Evolutionary conservation across 2,113 vertebrate genomes (phyloP).

Genomic region (Thymallus thymallus): DNA sequence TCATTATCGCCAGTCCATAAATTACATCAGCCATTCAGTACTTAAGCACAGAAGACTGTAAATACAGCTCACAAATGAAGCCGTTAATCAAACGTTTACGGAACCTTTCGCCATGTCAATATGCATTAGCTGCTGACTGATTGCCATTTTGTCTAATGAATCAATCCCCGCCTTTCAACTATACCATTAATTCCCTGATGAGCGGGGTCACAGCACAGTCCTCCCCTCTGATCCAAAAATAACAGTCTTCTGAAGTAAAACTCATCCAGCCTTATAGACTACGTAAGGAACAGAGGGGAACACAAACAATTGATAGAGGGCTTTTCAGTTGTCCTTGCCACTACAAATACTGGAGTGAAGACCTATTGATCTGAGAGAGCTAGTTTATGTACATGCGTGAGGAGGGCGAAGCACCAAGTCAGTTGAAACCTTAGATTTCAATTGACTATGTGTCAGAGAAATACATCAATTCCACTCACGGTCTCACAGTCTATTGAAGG

Average conservation of each 20-base stretch:
- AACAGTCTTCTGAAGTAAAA: constrained; percentile 15
- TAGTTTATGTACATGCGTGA: too few relatives aligned
- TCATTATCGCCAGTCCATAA: constrained; percentile 43
- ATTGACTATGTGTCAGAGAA: neutral
- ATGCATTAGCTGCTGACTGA: constrained; percentile 75
- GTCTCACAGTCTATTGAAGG: constrained; percentile 34
- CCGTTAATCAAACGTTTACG: constrained; percentile 69
- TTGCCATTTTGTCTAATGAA: constrained; percentile 75
- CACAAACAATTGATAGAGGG: neutral
- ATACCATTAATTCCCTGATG: constrained; percentile 65
- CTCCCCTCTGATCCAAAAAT: constrained; percentile 45
- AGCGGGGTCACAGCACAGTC: constrained; percentile 50
- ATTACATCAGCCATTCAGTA: constrained; percentile 53
- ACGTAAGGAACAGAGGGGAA: too few relatives aligned
- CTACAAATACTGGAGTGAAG: neutral
- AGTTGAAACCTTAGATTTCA: neutral
- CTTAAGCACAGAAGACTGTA: constrained; percentile 53
- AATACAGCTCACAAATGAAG: constrained; percentile 66
- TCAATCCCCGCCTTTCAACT: constrained; percentile 67
- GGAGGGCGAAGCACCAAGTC: too few relatives aligned
- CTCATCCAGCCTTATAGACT: neutral
- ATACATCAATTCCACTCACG: neutral
- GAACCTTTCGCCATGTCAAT: constrained; percentile 72
- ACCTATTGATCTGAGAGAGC: neutral
- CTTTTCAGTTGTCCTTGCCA: neutral